Base-by-base conservation (phyloP, 2,888 invertebrate species). In the Meiosimyza decipiens region DNA sequence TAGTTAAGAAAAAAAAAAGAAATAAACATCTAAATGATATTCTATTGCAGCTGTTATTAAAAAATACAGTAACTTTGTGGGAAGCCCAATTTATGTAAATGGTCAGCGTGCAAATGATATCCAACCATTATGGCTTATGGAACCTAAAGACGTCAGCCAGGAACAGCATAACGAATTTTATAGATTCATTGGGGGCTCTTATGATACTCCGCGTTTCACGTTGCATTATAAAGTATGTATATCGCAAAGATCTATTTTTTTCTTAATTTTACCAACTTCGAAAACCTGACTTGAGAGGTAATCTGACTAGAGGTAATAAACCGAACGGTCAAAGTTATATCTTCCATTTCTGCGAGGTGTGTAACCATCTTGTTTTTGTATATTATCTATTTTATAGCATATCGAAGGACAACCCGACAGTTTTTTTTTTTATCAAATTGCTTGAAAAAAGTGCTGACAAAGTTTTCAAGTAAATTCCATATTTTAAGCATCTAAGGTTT, bases 31-130 rank as follows among this genome's bases (percentile, higher is more conserved):
- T 28, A 50, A 16, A 15, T 9, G 1, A 16, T 54, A 13, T 63
- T 74, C 75, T 77, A 77, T 89, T 88, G 68, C 88, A 93, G 94
- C 89, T 77, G 92, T 98, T 59, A 94, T 98, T 22, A 94, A 95
- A 83, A 98, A 98, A 85, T 99, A 99, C 88, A 98, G 98, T 86
- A 98, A 98, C 87, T 99, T 99, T 86, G 96, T 99, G 59, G 95
- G 97, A 50, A 95, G 95, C 80, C 95, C 98, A 0, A 96, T 99
- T 81, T 93, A 91, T 80, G 88, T 99, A 28, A 98, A 99, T 87
- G 95, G 96, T 74, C 92, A 93, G 79, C 93, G 92, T 85, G 92
- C 94, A 0, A 99, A 99, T 87, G 93, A 94, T 64, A 93, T 98
- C 62, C 92, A 96, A 91, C 96, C 98, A 0, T 86, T 99, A 22